Conservation (phyloP, 1,140 invertebrate species). For the Palaemon carinicauda region DNA sequence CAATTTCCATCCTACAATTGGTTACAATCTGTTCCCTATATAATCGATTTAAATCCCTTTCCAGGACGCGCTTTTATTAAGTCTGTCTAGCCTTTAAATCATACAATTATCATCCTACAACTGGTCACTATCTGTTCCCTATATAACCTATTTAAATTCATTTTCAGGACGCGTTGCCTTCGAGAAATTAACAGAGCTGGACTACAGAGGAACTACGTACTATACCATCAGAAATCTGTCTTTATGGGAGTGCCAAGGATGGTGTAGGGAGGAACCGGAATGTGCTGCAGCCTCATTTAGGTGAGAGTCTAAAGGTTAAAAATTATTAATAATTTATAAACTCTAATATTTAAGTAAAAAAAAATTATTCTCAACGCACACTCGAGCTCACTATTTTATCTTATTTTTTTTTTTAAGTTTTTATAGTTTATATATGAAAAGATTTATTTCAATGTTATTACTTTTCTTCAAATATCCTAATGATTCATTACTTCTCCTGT, state of each 20-base stretch:
- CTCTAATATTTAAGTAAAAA: too few relatives aligned
- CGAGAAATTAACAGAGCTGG: constrained; percentile 90
- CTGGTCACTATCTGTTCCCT: background rate
- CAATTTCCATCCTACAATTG: too few relatives aligned
- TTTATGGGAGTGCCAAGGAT: constrained; percentile 92
- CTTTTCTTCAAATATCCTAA: too few relatives aligned
- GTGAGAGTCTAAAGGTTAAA: constrained; percentile 62
- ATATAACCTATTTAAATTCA: background rate
- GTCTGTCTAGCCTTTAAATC: too few relatives aligned
- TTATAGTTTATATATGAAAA: too few relatives aligned
- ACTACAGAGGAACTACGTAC: constrained; percentile 89
- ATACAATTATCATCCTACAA: too few relatives aligned
- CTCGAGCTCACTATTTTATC: too few relatives aligned
- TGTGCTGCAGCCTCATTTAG: constrained; percentile 89
- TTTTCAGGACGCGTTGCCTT: constrained; percentile 71
- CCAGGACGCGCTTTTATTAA: constrained; percentile 36
- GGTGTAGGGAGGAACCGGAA: constrained; percentile 89
- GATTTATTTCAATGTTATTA: too few relatives aligned
- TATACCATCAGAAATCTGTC: constrained; percentile 92
- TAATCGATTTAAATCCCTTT: background rate
- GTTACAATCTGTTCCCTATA: background rate
- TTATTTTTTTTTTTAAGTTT: too few relatives aligned
- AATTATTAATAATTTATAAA: too few relatives aligned
- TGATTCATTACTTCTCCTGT: too few relatives aligned
- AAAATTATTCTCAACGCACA: too few relatives aligned